Conservation (phyloP, 2,797 vertebrate genomes). For the Peromyscus attwateri region DNA sequence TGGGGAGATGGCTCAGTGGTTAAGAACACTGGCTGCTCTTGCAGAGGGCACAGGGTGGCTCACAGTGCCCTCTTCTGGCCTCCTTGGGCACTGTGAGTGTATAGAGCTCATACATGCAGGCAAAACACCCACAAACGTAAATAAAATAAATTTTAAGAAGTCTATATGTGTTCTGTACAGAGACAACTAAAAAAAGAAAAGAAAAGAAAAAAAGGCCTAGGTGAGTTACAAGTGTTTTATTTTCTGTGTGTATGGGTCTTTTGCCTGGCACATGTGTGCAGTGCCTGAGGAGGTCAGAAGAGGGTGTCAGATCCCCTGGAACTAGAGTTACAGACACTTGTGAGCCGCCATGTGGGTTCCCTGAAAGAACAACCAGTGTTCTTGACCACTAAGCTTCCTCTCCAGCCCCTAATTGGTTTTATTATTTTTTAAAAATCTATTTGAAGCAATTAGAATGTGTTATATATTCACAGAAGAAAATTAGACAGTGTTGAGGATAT, state of each 20-base stretch:
- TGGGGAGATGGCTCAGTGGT: background rate
- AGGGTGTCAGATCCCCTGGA: background rate
- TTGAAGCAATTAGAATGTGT: conserved; percentile 3
- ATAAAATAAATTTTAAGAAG: background rate
- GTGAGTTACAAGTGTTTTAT: background rate
- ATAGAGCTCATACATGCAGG: background rate
- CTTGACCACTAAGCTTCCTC: background rate
- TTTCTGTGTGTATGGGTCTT: background rate
- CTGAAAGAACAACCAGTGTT: background rate
- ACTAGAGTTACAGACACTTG: background rate
- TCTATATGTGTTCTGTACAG: background rate
- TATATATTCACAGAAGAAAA: background rate
- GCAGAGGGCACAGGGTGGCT: background rate
- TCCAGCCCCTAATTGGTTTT: background rate
- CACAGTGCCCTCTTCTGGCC: background rate
- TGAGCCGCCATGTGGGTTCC: background rate
- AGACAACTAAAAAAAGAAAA: background rate
- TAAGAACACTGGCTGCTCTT: background rate
- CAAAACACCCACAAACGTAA: background rate
- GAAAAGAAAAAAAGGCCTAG: background rate
- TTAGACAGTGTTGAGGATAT: background rate
- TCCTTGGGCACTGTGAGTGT: background rate
- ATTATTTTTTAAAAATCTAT: conserved; percentile 25
- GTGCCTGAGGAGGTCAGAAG: background rate
- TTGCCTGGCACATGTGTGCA: background rate